Evolutionary conservation across 2,888 invertebrate species (phyloP).

Genomic region (Melinaea menophilus): DNA sequence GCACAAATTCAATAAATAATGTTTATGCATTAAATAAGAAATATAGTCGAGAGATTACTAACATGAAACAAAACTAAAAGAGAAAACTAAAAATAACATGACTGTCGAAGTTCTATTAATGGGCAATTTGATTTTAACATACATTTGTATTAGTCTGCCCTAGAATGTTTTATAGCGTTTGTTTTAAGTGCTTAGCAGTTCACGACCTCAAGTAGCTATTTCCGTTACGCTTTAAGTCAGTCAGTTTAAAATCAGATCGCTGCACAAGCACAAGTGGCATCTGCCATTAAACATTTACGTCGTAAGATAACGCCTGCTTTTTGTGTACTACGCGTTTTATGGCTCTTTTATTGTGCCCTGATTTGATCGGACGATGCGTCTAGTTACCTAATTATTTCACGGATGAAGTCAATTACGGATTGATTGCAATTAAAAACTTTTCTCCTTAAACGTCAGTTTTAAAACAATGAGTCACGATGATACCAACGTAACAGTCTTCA

Average conservation of each 20-base stretch:
- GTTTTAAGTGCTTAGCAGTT: slow-evolving; percentile 51
- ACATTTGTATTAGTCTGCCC: slow-evolving; percentile 23
- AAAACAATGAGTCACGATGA: slow-evolving; percentile 32
- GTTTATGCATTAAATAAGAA: no score
- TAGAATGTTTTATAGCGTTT: slow-evolving; percentile 28
- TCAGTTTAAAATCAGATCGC: slow-evolving; percentile 71
- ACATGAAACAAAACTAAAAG: no score
- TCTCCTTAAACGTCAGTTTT: slow-evolving; percentile 31
- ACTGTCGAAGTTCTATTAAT: slow-evolving; percentile 15
- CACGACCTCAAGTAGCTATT: slow-evolving; percentile 64
- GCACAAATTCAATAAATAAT: no score
- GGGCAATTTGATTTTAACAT: slow-evolving; percentile 27
- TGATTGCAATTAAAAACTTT: slow-evolving; percentile 42
- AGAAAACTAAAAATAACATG: no score
- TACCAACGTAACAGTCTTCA: slow-evolving; percentile 16
- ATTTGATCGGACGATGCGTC: slow-evolving; percentile 55
- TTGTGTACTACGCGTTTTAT: slow-evolving; percentile 66
- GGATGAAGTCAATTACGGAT: slow-evolving; percentile 54
- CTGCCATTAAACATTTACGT: slow-evolving; percentile 71
- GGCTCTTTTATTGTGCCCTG: slow-evolving; percentile 64
- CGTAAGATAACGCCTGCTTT: slow-evolving; percentile 68
- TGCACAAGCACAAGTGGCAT: slow-evolving; percentile 53
- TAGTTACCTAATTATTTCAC: slow-evolving; percentile 54
- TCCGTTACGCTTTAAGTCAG: slow-evolving; percentile 65
- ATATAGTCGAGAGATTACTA: no score